Evolutionary conservation across 2,888 invertebrate genomes (phyloP).

Genomic region (Pogonocherus hispidulus): DNA sequence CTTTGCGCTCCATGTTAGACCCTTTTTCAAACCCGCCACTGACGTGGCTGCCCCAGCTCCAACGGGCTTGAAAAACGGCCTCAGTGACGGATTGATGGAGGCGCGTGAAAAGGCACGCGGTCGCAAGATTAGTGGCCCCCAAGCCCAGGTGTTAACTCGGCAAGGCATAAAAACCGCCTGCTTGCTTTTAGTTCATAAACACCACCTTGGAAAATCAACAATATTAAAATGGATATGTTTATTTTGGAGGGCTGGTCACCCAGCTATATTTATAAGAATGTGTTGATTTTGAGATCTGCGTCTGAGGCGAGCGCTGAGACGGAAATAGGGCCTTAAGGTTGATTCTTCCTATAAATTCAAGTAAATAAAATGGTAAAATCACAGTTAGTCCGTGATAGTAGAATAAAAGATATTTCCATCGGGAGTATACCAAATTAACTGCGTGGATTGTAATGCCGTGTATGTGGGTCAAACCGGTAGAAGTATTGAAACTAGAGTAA

Average conservation of each 20-base stretch:
- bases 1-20: not conserved
- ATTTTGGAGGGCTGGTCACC: not conserved
- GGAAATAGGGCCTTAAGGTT: too few species aligned
- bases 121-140: slow-evolving; percentile 56
- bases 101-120: slow-evolving; percentile 59
- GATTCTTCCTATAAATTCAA: too few species aligned
- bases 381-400: too few species aligned
- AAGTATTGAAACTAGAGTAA: too few species aligned
- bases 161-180: slow-evolving; percentile 41
- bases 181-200: slow-evolving; percentile 26
- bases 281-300: not conserved
- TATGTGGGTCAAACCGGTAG: too few species aligned
- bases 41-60: slow-evolving; percentile 11
- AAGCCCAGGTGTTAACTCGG: slow-evolving; percentile 62
- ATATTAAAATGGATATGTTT: slow-evolving; percentile 19
- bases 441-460: too few species aligned
- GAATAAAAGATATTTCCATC: too few species aligned
- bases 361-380: too few species aligned
- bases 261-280: not conserved
- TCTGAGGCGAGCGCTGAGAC: too few species aligned
- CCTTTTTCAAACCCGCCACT: not conserved
- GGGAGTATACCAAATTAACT: too few species aligned
- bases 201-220: slow-evolving; percentile 28
- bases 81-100: slow-evolving; percentile 46
- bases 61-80: slow-evolving; percentile 36